Conservation (phyloP, 2,888 invertebrate species). For the Baronia brevicornis region DNA sequence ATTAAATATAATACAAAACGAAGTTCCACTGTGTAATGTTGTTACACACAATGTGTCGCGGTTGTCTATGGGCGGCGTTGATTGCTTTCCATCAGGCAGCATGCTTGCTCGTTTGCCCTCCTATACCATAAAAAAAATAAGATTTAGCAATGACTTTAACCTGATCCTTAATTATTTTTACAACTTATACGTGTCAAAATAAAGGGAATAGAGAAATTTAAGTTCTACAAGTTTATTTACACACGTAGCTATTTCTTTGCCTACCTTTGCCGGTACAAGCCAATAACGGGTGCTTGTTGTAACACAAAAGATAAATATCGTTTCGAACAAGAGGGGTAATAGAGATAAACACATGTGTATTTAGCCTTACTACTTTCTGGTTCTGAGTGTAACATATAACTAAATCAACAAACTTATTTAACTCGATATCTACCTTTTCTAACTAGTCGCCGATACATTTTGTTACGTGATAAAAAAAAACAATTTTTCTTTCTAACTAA, state of each 20-base stretch:
- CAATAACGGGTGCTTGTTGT: conserved; percentile 41
- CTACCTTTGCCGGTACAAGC: conserved; percentile 39
- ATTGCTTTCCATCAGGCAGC: no score
- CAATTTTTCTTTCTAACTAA: conserved; percentile 14
- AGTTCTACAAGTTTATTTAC: conserved; percentile 54
- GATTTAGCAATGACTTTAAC: conserved; percentile 27
- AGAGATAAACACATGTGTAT: conserved; percentile 65
- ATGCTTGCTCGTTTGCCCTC: no score
- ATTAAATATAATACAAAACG: no score
- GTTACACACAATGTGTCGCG: no score
- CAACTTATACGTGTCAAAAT: conserved; percentile 51
- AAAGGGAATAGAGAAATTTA: conserved; percentile 52
- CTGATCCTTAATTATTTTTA: no score
- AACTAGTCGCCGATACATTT: conserved; percentile 19
- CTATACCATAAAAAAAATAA: conserved; percentile 2
- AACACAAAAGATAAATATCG: conserved; percentile 67
- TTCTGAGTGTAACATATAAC: conserved; percentile 49
- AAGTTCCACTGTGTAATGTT: no score
- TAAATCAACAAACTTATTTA: conserved; percentile 49
- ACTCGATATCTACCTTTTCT: conserved; percentile 31
- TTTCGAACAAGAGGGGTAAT: conserved; percentile 58
- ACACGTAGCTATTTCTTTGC: conserved; percentile 59
- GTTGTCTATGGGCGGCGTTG: no score
- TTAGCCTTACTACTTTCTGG: conserved; percentile 55
- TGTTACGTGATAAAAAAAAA: conserved; percentile 19